These are phyloP conservation scores for Pseudomyrmex sp. DNA, from an alignment of 1,140 invertebrate genomes.

Conservation along the genomic window DNA sequence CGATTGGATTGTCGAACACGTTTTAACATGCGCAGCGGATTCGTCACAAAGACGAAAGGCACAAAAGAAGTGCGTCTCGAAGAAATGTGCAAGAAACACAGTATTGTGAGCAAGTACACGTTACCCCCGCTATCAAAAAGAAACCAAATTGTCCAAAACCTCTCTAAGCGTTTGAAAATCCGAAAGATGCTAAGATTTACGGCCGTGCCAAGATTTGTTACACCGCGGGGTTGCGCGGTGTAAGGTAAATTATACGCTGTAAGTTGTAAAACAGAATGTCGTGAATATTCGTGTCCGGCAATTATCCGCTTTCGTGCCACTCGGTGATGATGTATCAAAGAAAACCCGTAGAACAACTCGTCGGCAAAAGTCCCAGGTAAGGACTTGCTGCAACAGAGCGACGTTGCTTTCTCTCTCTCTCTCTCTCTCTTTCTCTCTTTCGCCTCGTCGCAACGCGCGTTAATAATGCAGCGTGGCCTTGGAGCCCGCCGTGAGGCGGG, in stretches of 20 bases:
- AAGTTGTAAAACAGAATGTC: constrained; percentile 10
- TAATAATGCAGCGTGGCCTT: constrained; percentile 72
- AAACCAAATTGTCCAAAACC: not conserved
- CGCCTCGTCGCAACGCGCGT: constrained; percentile 35
- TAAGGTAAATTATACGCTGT: too few relatives aligned
- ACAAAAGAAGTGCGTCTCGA: not conserved
- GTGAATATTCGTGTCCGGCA: not conserved
- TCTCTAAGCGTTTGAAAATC: not conserved
- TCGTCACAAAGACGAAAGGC: not conserved
- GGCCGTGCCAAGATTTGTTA: too few relatives aligned
- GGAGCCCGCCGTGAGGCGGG: constrained; percentile 23
- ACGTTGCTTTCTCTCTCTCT: not conserved
- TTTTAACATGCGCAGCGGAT: constrained; percentile 36
- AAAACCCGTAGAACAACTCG: not conserved
- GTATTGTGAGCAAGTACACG: too few relatives aligned
- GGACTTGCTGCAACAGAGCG: constrained; percentile 2
- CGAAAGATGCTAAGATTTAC: not conserved
- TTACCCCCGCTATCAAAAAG: too few relatives aligned
- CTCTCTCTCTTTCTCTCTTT: not conserved
- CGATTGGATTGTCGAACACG: not conserved
- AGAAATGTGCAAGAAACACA: too few relatives aligned
- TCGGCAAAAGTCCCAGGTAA: constrained; percentile 16
- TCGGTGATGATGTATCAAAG: constrained; percentile 24
- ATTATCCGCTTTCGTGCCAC: constrained; percentile 19
- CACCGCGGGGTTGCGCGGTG: too few relatives aligned